phyloP scores from a whole-genome alignment of 2,888 invertebrate species.

The Drosophila subquinaria region DNA sequence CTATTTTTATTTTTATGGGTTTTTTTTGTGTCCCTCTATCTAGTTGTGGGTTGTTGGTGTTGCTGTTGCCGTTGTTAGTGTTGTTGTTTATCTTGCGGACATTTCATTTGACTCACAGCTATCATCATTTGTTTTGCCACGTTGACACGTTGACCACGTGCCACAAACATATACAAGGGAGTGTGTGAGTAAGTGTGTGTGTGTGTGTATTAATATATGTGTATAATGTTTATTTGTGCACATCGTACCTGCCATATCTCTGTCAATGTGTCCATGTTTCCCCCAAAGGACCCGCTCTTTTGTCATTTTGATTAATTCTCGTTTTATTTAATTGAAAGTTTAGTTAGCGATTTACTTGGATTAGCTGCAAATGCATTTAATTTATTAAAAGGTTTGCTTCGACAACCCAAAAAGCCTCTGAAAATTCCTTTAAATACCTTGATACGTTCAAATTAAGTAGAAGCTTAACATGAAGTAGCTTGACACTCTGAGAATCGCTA shows the following conservation, averaged over 20 bases:
- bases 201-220: slow-evolving; percentile 18
- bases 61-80: slow-evolving; percentile 1
- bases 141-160: slow-evolving; percentile 70
- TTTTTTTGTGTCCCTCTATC: slow-evolving; percentile 13
- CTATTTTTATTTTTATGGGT: slow-evolving; percentile 53
- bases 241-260: slow-evolving; percentile 58
- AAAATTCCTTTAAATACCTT: neutral
- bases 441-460: neutral
- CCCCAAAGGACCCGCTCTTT: slow-evolving; percentile 13
- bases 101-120: slow-evolving; percentile 73
- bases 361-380: slow-evolving; percentile 56
- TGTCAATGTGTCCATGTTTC: slow-evolving; percentile 35
- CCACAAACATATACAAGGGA: slow-evolving; percentile 18
- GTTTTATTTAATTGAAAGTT: slow-evolving; percentile 74
- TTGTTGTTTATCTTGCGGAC: slow-evolving; percentile 55
- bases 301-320: slow-evolving; percentile 69
- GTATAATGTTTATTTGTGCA: slow-evolving; percentile 62
- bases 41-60: neutral
- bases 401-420: neutral
- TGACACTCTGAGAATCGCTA: neutral
- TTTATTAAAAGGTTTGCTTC: slow-evolving; percentile 34
- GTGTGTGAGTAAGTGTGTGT: slow-evolving; percentile 14
- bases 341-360: slow-evolving; percentile 52
- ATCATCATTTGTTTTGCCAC: slow-evolving; percentile 79
- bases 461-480: slow-evolving; percentile 4